Base-by-base conservation (phyloP, 2,888 invertebrate species). In the Ditylenchus weischeri region DNA sequence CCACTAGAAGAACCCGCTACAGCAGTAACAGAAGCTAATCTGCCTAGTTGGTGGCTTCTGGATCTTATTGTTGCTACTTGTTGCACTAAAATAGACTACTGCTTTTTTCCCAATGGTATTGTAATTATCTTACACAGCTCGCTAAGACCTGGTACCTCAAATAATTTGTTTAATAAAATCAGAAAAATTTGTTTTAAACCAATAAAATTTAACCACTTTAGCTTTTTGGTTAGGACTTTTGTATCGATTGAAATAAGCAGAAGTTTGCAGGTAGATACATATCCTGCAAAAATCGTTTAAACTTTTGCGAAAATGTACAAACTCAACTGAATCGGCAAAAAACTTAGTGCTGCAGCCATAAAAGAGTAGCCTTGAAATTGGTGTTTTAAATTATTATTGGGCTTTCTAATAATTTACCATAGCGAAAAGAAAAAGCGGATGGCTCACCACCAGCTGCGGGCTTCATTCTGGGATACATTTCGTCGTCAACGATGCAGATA, bases 401-500 rank as follows among this genome's bases (percentile, higher is more conserved):
- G 18, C 21, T 15, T 15, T 51, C 57, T 8, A 19, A 57, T 11
- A 21, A 38, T 68, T 57, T 57, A 75, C 80, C 80, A 72, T 80
- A 79, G 21, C 57, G 65, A 65, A 78, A 80, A 57, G 74, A 74
- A 57, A 80, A 80, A 57, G 74, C 72, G 57, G 79, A 79, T 0
- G 80, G 80, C 59, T 81, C 81, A 57, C 81, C 81, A 10, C 78
- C 76, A 0, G 80, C 75, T 62, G 76, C 79, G 1, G 79, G 77
- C 66, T 79, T 79, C 81, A 81, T 80, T 64, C 81, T 69, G 0
- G 81, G 79, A 11, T 57, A 38, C 68, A 82, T 68, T 68, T 82
- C 82, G 66, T 82, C 81, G 67, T 82, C 82, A 3, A 82, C 82
- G 2, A 79, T 79, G 65, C 81, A 82, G 11, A 82, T 81, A 43